Evolutionary conservation across 92 coral and sea anemone species (phyloP).

Genomic region (Zoanthus solanderi): DNA sequence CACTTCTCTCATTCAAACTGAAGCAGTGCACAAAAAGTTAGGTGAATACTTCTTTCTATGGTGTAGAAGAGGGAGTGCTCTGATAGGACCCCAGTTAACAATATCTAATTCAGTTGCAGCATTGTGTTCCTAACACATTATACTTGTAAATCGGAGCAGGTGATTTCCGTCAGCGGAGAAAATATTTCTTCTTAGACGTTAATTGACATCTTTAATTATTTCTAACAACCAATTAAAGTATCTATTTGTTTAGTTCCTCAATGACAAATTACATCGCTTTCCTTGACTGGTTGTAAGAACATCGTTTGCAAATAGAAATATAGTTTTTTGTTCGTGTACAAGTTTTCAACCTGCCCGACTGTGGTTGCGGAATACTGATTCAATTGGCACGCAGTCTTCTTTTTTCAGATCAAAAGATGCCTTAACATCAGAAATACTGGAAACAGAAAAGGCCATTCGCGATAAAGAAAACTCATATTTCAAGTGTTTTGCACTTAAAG

Average conservation of each 20-base stretch:
- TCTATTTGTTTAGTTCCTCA: constrained; percentile 84
- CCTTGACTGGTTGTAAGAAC: constrained; percentile 26
- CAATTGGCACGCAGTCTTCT: no score
- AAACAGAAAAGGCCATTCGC: not conserved
- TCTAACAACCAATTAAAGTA: constrained; percentile 80
- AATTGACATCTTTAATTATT: constrained; percentile 88
- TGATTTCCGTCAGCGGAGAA: constrained; percentile 60
- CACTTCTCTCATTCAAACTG: constrained; percentile 1
- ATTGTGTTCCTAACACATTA: constrained; percentile 71
- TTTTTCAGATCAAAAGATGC: not conserved
- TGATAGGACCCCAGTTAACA: constrained; percentile 61
- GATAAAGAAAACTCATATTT: not conserved
- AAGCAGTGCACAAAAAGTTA: not conserved
- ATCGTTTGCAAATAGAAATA: constrained; percentile 26
- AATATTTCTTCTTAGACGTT: constrained; percentile 70
- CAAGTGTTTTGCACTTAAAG: constrained; percentile 38
- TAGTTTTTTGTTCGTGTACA: not conserved
- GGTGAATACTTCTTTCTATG: constrained; percentile 15
- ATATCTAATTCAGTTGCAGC: constrained; percentile 73
- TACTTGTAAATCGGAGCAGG: constrained; percentile 96
- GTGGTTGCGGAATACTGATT: no score
- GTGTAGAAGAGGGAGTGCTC: constrained; percentile 15
- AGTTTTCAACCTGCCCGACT: no score
- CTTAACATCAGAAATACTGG: not conserved
- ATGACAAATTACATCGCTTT: constrained; percentile 74